Evolutionary conservation across 2,113 vertebrate genomes (phyloP), one percentile per base, ranked within the genome.

Genomic region (Syrrhaptes paradoxus): DNA sequence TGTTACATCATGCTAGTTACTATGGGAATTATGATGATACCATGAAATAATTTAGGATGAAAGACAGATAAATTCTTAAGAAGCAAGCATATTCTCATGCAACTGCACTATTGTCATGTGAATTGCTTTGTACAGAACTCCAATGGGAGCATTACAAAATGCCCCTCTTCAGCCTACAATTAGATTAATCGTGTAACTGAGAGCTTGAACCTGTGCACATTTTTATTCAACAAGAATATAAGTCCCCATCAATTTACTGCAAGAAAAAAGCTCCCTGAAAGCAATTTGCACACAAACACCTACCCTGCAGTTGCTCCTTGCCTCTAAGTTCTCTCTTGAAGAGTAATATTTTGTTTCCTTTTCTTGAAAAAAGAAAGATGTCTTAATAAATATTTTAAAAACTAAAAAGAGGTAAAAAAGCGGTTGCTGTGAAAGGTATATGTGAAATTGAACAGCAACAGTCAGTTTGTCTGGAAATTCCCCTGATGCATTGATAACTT

Each of bases 61-160:
- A 89, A 41, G 90, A 91, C 61, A 94, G 82, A 95, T 73, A 93
- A 89, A 90, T 93, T 96, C 95, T 95, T 92, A 87, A 96, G 95
- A 95, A 95, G 95, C 9, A 90, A 96, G 96, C 91, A 68, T 86
- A 83, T 83, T 96, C 84, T 96, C 81, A 96, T 87, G 89, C 17
- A 14, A 76, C 75, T 94, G 46, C 54, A 90, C 93, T 91, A 93
- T 79, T 97, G 96, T 96, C 95, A 95, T 93, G 96, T 77, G 97
- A 97, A 97, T 97, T 87, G 6, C 95, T 97, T 96, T 91, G 77
- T 93, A 94, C 92, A 97, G 96, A 96, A 86, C 82, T 97, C 94
- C 86, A 96, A 91, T 72, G 93, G 96, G 95, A 96, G 13, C 57
- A 93, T 92, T 96, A 96, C 88, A 97, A 89, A 95, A 93, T 36